Base-by-base conservation (phyloP, 2,113 vertebrate genomes). In the Microcebus lehilahytsara region DNA sequence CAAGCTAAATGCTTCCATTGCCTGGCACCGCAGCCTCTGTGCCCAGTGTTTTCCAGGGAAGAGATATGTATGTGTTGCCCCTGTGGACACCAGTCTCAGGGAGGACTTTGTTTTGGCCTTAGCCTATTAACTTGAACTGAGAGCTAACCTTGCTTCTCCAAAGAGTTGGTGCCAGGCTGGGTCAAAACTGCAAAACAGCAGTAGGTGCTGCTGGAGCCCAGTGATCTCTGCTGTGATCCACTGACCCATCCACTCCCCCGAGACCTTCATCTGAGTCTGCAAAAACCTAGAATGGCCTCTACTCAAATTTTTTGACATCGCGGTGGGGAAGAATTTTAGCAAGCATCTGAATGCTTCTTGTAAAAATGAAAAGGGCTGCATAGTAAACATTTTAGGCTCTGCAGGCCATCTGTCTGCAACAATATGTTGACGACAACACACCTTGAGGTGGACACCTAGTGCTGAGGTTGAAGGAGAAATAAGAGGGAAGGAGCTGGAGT, bases 181-280 rank as follows among this genome's bases (percentile, higher is more conserved):
- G 58, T 74, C 58, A 37, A 34, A 27, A 23, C 23, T 12, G 19
- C n/a, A 25, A 46, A 9, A 46, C 46, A 46, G 46, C 3, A 13
- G n/a, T 1, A 3, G 34, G 3, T 46, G 37, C 2, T 66, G 4
- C 30, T 22, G n/a, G 6, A 58, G 8, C 32, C 17, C 42, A 78
- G 40, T 9, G 7, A n/a, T 78, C 20, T 77, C 49, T 34, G 25
- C 34, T 53, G 1, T n/a, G 32, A 3, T 34, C 9, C 40, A 19
- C 23, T 85, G 56, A 27, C 1, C 6, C 3, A 58, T n/a, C 7
- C 10, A 4, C 1, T 10, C 34, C 30, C 12, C 0, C 27, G 16
- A 58, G 34, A 64, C 37, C 58, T 22, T 69, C 17, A 58, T 60
- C 9, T 37, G 40, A 87, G 23, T 30, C 66, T 23, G 6, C 0